A percentile compares a stretch with the other conserved stretches of the same genome.
These are phyloP conservation scores for Liopterus haemorrhoidalis DNA, from an alignment of 2,888 invertebrate species.

Conservation along the genomic window DNA sequence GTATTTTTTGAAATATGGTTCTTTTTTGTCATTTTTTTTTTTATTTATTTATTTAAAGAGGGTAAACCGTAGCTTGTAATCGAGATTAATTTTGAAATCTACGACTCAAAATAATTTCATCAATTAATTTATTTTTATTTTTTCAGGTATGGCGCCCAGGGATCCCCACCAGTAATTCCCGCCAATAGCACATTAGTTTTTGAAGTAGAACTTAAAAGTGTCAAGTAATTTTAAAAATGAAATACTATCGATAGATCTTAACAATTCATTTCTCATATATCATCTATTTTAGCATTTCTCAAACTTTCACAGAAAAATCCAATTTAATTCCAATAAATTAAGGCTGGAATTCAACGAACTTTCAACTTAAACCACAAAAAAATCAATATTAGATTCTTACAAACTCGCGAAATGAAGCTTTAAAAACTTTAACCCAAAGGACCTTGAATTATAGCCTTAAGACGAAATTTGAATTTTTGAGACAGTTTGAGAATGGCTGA, in stretches of 20 bases:
- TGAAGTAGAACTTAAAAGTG: constrained; percentile 81
- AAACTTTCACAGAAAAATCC: not conserved
- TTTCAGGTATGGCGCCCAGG: constrained; percentile 66
- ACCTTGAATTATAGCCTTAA: too few relatives aligned
- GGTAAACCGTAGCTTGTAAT: not conserved
- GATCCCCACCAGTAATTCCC: constrained; percentile 80
- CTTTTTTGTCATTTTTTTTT: not conserved
- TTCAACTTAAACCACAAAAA: too few relatives aligned
- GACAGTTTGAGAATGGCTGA: too few relatives aligned
- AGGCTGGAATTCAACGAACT: too few relatives aligned
- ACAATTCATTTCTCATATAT: constrained; percentile 1
- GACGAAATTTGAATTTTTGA: too few relatives aligned
- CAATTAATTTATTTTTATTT: constrained; percentile 28
- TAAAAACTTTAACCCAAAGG: too few relatives aligned
- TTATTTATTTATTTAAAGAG: not conserved
- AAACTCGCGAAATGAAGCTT: too few relatives aligned
- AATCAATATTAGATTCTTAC: too few relatives aligned
- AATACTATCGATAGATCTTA: constrained; percentile 1
- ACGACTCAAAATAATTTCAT: not conserved
- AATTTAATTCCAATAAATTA: not conserved
- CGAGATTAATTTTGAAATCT: not conserved
- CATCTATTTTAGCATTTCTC: not conserved
- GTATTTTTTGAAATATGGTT: not conserved
- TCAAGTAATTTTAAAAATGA: constrained; percentile 55
- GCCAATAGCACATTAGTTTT: constrained; percentile 81